phyloP scores from a whole-genome alignment of 2,113 vertebrate species.

The Chaetodon trifascialis region DNA sequence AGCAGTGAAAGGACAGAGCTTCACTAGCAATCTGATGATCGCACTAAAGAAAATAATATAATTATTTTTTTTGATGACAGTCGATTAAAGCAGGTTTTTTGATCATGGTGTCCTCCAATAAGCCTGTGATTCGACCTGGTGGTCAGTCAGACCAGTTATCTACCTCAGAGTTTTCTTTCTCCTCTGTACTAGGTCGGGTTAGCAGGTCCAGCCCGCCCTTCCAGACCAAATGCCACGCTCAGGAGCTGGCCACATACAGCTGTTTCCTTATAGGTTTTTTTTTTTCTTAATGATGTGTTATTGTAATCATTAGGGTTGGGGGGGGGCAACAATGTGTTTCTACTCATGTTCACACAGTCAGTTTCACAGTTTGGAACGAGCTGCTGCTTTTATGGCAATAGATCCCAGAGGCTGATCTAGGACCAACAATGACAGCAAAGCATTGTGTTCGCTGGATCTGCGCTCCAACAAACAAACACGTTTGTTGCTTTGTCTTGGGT shows the following conservation, averaged over 20 bases:
- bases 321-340: conserved; percentile 83
- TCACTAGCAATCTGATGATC: conserved; percentile 77
- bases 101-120: conserved; percentile 92
- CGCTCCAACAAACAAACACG: conserved; percentile 85
- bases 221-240: conserved; percentile 98
- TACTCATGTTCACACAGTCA: conserved; percentile 87
- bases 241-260: conserved; percentile 92
- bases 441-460: conserved; percentile 91
- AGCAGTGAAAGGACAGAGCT: conserved; percentile 86
- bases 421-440: conserved; percentile 55
- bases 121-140: conserved; percentile 95
- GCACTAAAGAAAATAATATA: conserved; percentile 78
- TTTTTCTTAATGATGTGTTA: conserved; percentile 79
- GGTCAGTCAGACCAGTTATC: conserved; percentile 96
- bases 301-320: conserved; percentile 59
- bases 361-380: conserved; percentile 92
- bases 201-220: conserved; percentile 96
- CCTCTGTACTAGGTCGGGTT: conserved; percentile 94
- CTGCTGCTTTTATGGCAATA: conserved; percentile 91
- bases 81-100: conserved; percentile 86
- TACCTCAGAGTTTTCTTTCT: conserved; percentile 97
- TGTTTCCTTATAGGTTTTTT: conserved; percentile 89
- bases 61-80: conserved; percentile 84
- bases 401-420: conserved; percentile 89
- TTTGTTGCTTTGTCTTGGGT: conserved; percentile 89